Evolutionary conservation across 2,888 invertebrate species (phyloP).

Genomic region (Lordiphosa andalusiaca): DNA sequence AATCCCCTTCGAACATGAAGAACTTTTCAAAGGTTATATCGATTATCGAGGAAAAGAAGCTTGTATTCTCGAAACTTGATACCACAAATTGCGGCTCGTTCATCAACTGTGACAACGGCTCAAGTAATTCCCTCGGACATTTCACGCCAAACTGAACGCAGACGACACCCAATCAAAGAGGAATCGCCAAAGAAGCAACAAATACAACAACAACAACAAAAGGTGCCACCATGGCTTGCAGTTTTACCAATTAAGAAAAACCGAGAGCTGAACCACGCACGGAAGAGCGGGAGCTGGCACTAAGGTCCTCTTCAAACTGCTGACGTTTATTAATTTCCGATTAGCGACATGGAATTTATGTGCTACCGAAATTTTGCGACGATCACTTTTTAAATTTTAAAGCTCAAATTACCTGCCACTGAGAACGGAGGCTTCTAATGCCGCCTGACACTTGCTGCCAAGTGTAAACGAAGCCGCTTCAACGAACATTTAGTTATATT

Average conservation of each 20-base stretch:
- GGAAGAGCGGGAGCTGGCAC: conserved; percentile 25
- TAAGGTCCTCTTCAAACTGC: conserved; percentile 28
- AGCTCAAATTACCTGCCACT: neutral
- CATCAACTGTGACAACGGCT: conserved; percentile 72
- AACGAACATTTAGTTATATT: conserved; percentile 19
- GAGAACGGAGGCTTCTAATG: conserved; percentile 50
- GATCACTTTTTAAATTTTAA: conserved; percentile 35
- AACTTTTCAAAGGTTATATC: no score
- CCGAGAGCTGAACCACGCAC: conserved; percentile 38
- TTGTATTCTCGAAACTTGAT: no score
- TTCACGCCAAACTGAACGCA: conserved; percentile 71
- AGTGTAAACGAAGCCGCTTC: no score
- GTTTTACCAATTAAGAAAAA: conserved; percentile 39
- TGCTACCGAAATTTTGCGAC: conserved; percentile 59
- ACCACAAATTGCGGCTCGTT: conserved; percentile 56
- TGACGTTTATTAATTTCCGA: conserved; percentile 65
- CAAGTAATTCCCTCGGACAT: conserved; percentile 67
- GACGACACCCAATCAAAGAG: conserved; percentile 71
- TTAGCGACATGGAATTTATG: conserved; percentile 70
- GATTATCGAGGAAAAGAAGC: no score
- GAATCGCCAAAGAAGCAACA: conserved; percentile 18
- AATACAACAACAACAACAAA: conserved; percentile 22
- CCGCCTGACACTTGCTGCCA: conserved; percentile 46
- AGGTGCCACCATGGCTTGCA: conserved; percentile 24
- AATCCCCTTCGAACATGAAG: no score